Conservation (phyloP, 1,140 invertebrate genomes). For the Steinernema feltiae region DNA sequence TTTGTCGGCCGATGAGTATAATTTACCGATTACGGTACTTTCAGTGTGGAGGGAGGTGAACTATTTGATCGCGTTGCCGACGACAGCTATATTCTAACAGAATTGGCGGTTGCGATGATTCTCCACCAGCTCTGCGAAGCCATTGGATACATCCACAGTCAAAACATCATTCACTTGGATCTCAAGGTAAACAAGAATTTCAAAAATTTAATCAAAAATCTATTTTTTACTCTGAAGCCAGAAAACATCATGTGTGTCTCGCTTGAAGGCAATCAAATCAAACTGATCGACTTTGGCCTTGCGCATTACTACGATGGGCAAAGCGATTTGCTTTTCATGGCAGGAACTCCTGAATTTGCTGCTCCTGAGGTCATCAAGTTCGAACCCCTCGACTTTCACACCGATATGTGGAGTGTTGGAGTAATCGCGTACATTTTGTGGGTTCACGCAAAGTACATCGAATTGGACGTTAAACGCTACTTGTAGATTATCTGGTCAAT, state of each 20-base stretch:
- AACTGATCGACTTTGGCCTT: slow-evolving; percentile 58
- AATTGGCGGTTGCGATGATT: slow-evolving; percentile 63
- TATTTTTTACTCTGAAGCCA: slow-evolving; percentile 54
- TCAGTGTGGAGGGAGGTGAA: slow-evolving; percentile 60
- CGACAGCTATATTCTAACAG: slow-evolving; percentile 62
- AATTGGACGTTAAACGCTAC: neutral
- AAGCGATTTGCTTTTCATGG: slow-evolving; percentile 59
- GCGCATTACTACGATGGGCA: slow-evolving; percentile 60
- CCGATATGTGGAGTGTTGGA: slow-evolving; percentile 61
- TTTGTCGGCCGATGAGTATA: slow-evolving; percentile 24
- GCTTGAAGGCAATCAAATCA: slow-evolving; percentile 58
- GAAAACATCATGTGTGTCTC: slow-evolving; percentile 62
- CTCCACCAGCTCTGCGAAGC: slow-evolving; percentile 63
- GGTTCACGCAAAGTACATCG: slow-evolving; percentile 33
- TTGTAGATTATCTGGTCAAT: slow-evolving; percentile 62
- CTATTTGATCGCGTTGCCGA: slow-evolving; percentile 64
- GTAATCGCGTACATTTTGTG: slow-evolving; percentile 62
- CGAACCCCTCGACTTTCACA: slow-evolving; percentile 60
- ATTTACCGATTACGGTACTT: slow-evolving; percentile 24
- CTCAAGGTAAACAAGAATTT: slow-evolving; percentile 59
- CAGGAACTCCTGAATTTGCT: slow-evolving; percentile 61
- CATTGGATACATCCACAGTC: slow-evolving; percentile 62
- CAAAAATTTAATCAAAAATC: neutral
- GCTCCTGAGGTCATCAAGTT: slow-evolving; percentile 55
- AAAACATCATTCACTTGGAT: slow-evolving; percentile 63